Evolutionary conservation across 1,140 invertebrate genomes (phyloP), one percentile per base, ranked within the genome.

Genomic region (Drosophila melanica): DNA sequence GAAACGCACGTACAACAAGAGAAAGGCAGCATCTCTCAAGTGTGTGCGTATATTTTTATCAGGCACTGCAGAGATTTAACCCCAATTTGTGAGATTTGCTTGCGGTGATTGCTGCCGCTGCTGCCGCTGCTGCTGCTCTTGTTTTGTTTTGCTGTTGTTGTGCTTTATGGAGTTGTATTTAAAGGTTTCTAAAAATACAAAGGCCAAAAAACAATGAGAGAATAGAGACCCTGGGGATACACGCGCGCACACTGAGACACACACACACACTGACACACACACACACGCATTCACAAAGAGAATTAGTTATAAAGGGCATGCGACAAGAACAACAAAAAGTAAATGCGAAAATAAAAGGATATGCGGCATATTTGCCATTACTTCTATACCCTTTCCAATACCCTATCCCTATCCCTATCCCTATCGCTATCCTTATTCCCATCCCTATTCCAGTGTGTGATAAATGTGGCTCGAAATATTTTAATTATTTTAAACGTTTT

Each of bases 401-500:
- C 33, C 7, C 33, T 3, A 10, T 33, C 0, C 9, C 5, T 33
- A 6, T 33, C 3, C 9, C 58, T 44, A 44, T 35, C 42, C 48
- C 45, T 33, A 37, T 62, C 39, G 30, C 27, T 1, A 10, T 10
- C 7, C 9, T 0, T 1, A 8, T 35, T 7, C 9, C 59, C 39
- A 44, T 39, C 42, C 48, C 45, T 37, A 37, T 58, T 33, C 39
- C 27, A 55, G 41, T 77, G 75, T 87, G 78, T 89, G 84, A 87
- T 89, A 85, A 85, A 90, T 87, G 87, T 90, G 87, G 75, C 87
- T 89, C 82, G 80, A 90, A 90, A 90, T 87, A 90, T 90, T 90
- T 90, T 84, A 90, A 90, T 89, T 90, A 90, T 90, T 90, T 90
- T 90, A 90, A 90, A 90, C 80, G 87, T 90, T 90, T 90, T 85